Conservation (phyloP, 2,888 invertebrate species). For the Philereme transversata region DNA sequence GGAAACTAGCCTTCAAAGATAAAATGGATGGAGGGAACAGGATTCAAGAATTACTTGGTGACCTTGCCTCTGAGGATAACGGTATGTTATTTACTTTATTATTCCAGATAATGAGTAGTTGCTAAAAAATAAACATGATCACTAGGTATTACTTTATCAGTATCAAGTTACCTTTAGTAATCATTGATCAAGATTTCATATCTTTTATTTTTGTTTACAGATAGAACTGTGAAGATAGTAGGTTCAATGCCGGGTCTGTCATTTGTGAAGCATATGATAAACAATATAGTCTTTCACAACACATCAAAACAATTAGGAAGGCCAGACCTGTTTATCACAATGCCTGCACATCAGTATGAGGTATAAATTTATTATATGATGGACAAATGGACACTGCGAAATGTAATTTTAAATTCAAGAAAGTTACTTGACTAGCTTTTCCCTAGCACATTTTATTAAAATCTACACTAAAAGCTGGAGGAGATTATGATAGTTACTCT, state of each 20-base stretch:
- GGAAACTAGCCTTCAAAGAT: slow-evolving; percentile 83
- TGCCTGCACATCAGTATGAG: slow-evolving; percentile 85
- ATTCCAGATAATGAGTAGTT: too few relatives aligned
- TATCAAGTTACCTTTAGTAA: neutral
- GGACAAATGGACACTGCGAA: neutral
- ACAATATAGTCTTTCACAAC: slow-evolving; percentile 84
- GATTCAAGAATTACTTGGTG: slow-evolving; percentile 78
- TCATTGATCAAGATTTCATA: neutral
- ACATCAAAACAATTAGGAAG: slow-evolving; percentile 83
- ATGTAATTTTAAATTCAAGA: too few relatives aligned
- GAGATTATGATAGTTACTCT: too few relatives aligned
- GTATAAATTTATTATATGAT: slow-evolving; percentile 58
- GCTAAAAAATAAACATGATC: neutral
- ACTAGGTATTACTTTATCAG: neutral
- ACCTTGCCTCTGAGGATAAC: slow-evolving; percentile 79
- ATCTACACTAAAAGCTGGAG: too few relatives aligned
- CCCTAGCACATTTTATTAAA: too few relatives aligned
- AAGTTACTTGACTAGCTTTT: too few relatives aligned
- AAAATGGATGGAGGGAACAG: slow-evolving; percentile 82
- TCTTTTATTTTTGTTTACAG: slow-evolving; percentile 56
- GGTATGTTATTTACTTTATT: slow-evolving; percentile 43
- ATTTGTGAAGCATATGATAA: slow-evolving; percentile 86
- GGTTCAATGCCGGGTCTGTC: slow-evolving; percentile 81
- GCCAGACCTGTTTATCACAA: slow-evolving; percentile 84
- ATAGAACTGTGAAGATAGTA: slow-evolving; percentile 83